These are phyloP conservation scores for Butorides virescens DNA, from an alignment of 2,113 vertebrate genomes.

Conservation along the genomic window DNA sequence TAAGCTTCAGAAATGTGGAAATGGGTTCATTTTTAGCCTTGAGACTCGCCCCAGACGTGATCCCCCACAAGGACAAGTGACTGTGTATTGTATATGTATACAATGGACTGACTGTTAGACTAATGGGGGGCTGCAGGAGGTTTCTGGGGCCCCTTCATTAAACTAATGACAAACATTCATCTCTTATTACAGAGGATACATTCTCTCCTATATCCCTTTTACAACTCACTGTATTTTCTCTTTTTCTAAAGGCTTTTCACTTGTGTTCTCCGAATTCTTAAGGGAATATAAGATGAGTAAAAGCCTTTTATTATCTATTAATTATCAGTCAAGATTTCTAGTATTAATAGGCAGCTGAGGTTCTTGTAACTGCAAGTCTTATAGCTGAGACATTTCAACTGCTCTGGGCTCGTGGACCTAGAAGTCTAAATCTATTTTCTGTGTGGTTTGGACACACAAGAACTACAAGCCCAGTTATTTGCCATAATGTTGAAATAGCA, in stretches of 20 bases:
- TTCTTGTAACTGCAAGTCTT: background rate
- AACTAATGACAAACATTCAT: constrained; percentile 44
- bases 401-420: background rate
- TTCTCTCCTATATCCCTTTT: background rate
- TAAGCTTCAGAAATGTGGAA: background rate
- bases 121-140: constrained; percentile 27
- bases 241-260: background rate
- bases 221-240: background rate
- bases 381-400: background rate
- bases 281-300: background rate
- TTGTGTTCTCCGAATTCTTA: background rate
- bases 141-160: constrained; percentile 38
- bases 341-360: background rate
- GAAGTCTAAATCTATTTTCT: background rate
- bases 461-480: background rate
- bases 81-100: background rate
- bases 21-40: background rate
- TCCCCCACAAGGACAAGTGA: background rate
- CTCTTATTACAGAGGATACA: constrained; percentile 30
- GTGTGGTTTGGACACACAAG: background rate
- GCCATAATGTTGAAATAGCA: background rate
- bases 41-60: background rate
- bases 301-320: background rate
- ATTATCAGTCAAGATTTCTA: background rate
- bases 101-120: constrained; percentile 34